Evolutionary conservation across 2,113 vertebrate species (phyloP), one percentile per base, ranked within the genome.

Genomic region (Clarias gariepinus): DNA sequence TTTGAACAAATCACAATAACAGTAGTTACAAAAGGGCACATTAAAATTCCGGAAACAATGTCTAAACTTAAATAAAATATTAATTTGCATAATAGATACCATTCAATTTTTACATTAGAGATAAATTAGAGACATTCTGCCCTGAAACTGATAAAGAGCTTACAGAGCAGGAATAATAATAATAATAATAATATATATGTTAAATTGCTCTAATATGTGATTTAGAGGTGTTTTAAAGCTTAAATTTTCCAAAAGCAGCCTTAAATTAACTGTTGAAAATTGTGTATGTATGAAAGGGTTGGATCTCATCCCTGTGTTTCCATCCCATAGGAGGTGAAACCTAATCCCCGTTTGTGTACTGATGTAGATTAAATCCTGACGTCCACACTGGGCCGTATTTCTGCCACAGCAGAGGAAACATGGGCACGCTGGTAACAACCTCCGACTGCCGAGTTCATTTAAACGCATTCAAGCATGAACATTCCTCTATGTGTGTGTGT

Each of bases 381-480:
- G 76, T 79, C 77, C n/a, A n/a, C 55, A 36, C 47, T 18, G 33
- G 19, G 63, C 28, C 23, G 28, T 16, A 28, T 53, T 76, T 52
- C 15, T 33, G 58, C 47, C 71, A 52, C 73, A 23, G 55, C 33
- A 36, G 33, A 41, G 55, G 8, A 28, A 25, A 60, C 30, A 73
- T 58, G 28, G 21, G 12, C 18, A 52, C 15, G 28, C 25, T 23
- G 23, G 25, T 64, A 25, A 18, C 71, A 5, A 76, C 36, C 71
- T 63, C 57, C 21, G 25, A 64, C 73, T 64, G 57, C 73, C 47
- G 12, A 79, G 47, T 79, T 85, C 84, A 68, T 68, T 79, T 55
- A 79, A 47, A 68, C 1, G 6, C 74, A 85, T 11, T 47, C 61
- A 18, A 57, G 84, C 47, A 9, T 85, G n/a, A 53, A 78, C 71